Base-by-base conservation (phyloP, 2,797 vertebrate genomes). In the Anomalospiza imberbis region DNA sequence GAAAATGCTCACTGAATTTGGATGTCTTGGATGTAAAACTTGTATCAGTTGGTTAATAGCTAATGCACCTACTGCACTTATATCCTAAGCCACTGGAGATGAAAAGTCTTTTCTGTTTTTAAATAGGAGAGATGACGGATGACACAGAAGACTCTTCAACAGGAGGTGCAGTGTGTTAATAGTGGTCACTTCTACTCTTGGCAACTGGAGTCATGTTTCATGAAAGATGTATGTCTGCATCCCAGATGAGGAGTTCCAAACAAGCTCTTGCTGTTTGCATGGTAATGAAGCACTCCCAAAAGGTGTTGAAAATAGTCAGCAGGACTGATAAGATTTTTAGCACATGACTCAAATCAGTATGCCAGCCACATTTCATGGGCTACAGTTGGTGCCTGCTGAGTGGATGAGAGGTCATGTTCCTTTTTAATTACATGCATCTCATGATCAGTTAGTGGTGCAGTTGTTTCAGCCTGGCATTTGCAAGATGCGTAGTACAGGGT, bases 401-500 rank as follows among this genome's bases (percentile, higher is more conserved):
- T 19, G 11, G 16, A 42, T 68, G 44, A 81, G 45, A 71, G 40
- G 55, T 62, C 82, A 70, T 34, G 44, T 48, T 82, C 36, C 48
- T 53, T 93, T 84, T 51, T 53, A 76, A 81, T 89, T 85, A 63
- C 32, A 40, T 1, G 2, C 26, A 17, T 11, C 7, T 21, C 13
- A 10, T 54, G 58, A 57, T 19, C 0, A 0, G 9, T 15, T 26
- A 85, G 36, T 0, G 0, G 9, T 8, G 10, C 29, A 24, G 42
- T 61, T 53, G 5, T 68, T 85, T 24, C 57, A 73, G 11, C 9
- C 53, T 66, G 53, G 7, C 7, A 13, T 66, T 71, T 85, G 60
- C 40, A 67, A 12, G 8, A 32, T 2, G 1, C 18, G 3, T 51
- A 62, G 29, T 38, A 62, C 8, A 36, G 61, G 24, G 38, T 53